These are phyloP conservation scores for Camelus dromedarius DNA, from an alignment of 2,113 vertebrate species.

Conservation along the genomic window DNA sequence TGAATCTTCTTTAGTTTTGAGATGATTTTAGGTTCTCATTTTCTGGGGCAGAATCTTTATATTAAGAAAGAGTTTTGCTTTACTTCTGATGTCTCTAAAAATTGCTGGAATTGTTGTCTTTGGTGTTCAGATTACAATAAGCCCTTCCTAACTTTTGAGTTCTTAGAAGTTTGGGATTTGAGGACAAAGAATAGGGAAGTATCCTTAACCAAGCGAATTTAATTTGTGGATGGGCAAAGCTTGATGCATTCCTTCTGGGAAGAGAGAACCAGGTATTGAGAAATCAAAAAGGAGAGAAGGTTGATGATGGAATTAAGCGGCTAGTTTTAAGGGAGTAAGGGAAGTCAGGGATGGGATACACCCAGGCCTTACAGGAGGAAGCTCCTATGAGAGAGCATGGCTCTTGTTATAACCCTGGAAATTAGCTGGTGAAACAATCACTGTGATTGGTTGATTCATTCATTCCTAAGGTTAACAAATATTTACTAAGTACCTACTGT, in stretches of 20 bases:
- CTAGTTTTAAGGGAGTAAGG: not conserved
- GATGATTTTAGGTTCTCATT: not conserved
- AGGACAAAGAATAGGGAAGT: slow-evolving; percentile 44
- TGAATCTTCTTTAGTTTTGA: not conserved
- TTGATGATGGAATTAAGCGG: not conserved
- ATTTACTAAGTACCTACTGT: not conserved
- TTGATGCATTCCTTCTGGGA: slow-evolving; percentile 20
- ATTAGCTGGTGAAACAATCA: slow-evolving; percentile 17
- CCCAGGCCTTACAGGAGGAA: not conserved
- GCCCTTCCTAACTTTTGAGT: not conserved
- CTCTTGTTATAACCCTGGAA: not conserved
- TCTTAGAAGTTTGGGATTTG: slow-evolving; percentile 29
- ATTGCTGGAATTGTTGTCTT: not conserved
- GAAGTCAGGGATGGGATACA: not conserved
- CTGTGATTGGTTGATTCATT: not conserved
- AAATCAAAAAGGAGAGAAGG: slow-evolving; percentile 24
- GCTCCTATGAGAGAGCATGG: not conserved
- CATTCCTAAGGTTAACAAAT: not conserved
- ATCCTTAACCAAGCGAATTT: not conserved
- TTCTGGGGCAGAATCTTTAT: not conserved
- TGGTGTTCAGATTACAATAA: slow-evolving; percentile 14
- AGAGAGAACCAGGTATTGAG: slow-evolving; percentile 24
- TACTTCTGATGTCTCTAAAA: not conserved
- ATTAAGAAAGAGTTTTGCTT: slow-evolving; percentile 44
- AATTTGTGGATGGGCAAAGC: slow-evolving; percentile 30